phyloP scores from a whole-genome alignment of 2,888 invertebrate genomes.

The Ctena decussata region DNA sequence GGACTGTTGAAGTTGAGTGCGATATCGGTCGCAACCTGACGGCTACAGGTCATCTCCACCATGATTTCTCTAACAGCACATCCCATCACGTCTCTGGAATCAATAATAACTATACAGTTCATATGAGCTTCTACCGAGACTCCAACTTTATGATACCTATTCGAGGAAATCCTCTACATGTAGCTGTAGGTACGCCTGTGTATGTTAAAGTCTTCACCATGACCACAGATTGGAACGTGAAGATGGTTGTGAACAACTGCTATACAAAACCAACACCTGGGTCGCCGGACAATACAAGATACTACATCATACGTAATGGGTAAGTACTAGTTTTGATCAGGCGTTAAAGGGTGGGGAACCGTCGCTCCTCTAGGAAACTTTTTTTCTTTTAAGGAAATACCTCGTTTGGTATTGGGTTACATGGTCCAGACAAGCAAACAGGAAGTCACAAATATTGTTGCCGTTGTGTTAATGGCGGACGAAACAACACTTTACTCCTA shows the following conservation, averaged over 20 bases:
- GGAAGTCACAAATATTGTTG: too few species aligned
- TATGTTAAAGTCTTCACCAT: slow-evolving; percentile 57
- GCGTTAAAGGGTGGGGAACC: too few species aligned
- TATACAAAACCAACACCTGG: slow-evolving; percentile 43
- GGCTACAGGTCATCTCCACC: not conserved
- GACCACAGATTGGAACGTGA: slow-evolving; percentile 47
- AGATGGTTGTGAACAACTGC: slow-evolving; percentile 56
- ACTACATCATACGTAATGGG: slow-evolving; percentile 51
- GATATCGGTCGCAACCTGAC: slow-evolving; percentile 40
- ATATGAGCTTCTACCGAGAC: slow-evolving; percentile 59
- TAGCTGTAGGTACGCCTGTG: slow-evolving; percentile 44
- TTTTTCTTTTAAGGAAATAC: too few species aligned
- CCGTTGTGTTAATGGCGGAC: too few species aligned
- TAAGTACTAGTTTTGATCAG: slow-evolving; percentile 4
- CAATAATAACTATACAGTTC: slow-evolving; percentile 48
- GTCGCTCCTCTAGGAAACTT: too few species aligned
- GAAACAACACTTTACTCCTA: too few species aligned
- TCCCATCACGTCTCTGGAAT: slow-evolving; percentile 24
- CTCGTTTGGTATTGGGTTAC: too few species aligned
- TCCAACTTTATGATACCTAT: slow-evolving; percentile 44
- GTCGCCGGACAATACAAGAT: slow-evolving; percentile 29
- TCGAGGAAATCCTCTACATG: slow-evolving; percentile 51
- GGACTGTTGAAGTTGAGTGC: slow-evolving; percentile 54
- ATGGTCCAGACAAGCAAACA: too few species aligned
- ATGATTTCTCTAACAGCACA: not conserved